Base-by-base conservation (phyloP, 2,888 invertebrate species). In the Cosmopolites sordidus region DNA sequence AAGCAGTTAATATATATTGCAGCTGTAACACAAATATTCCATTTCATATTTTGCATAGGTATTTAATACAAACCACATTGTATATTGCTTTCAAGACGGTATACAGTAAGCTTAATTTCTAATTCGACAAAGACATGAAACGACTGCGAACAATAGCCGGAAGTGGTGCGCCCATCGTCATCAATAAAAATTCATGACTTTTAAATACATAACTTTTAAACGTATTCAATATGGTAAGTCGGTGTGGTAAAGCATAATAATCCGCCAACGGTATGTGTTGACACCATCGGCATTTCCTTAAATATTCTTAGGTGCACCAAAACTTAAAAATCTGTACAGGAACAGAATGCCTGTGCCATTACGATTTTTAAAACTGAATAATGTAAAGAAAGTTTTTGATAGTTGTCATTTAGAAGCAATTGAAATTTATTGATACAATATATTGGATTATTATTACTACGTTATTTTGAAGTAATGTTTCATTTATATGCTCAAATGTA, bases 131-230 rank as follows among this genome's bases (percentile, higher is more conserved):
- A 33, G 33, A 33, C 33, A 33, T 12, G 33, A 33, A 12, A 33
- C 33, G n/a, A 12, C 33, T 12, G 12, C 33, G 33, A 33, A 33
- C 33, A 33, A 33, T 33, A 33, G 33, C 33, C 33, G 33, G 33
- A 33, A 33, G 33, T 33, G 33, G 33, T 33, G 33, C 33, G 33
- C 33, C 33, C 33, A 33, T 33, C 33, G 33, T n/a, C 33, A 33
- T 33, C 33, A 33, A 33, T 33, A 33, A 33, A 33, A 33, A 33
- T 33, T 33, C 33, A 33, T 33, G 33, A 33, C 33, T 33, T 33
- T 33, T 33, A 33, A 33, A 33, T 33, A 33, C 33, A 33, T 33
- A 33, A 33, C 12, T 33, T 33, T 33, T 33, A 33, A 33, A n/a
- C 33, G 33, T 33, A 33, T 33, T 33, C 33, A 33, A 12, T 33